A percentile compares a stretch with the other conserved stretches of the same genome.
Evolutionary conservation across 2,888 invertebrate genomes (phyloP).

Genomic region (Scotopteryx bipunctaria): DNA sequence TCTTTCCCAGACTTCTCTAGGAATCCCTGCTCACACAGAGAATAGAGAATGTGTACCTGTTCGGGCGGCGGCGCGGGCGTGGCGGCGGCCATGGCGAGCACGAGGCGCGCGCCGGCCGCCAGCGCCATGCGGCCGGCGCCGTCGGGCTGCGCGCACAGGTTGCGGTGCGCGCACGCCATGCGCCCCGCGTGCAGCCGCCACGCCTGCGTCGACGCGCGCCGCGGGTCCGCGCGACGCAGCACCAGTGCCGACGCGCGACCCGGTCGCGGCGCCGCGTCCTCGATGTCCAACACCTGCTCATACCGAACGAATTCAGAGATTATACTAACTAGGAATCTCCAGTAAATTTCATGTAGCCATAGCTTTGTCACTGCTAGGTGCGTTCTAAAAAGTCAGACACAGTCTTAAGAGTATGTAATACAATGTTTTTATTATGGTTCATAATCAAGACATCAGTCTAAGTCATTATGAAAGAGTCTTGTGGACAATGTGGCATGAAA

Average conservation of each 20-base stretch:
- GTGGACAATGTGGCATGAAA: too few relatives aligned
- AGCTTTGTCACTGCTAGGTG: too few relatives aligned
- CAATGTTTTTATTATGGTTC: too few relatives aligned
- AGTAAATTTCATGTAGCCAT: too few relatives aligned
- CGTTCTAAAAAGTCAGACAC: too few relatives aligned
- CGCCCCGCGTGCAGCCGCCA: slow-evolving; percentile 90
- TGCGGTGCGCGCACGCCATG: slow-evolving; percentile 93
- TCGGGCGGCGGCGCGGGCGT: slow-evolving; percentile 61
- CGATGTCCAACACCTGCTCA: slow-evolving; percentile 94
- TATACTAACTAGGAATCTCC: too few relatives aligned
- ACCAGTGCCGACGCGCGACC: slow-evolving; percentile 87
- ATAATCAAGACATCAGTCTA: too few relatives aligned
- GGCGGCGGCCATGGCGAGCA: slow-evolving; percentile 84
- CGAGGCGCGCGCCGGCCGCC: slow-evolving; percentile 82
- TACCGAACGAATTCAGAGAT: too few relatives aligned
- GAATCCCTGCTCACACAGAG: not conserved
- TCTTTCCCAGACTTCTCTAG: too few relatives aligned
- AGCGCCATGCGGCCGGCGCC: slow-evolving; percentile 67
- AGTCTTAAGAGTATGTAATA: too few relatives aligned
- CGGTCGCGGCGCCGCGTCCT: slow-evolving; percentile 93
- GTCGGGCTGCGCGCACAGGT: slow-evolving; percentile 90
- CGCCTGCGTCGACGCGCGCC: slow-evolving; percentile 94
- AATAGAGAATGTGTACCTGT: slow-evolving; percentile 11
- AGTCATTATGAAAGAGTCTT: too few relatives aligned
- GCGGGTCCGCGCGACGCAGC: slow-evolving; percentile 91